phyloP scores from a whole-genome alignment of 2,797 vertebrate species.

The Eospalax fontanierii region DNA sequence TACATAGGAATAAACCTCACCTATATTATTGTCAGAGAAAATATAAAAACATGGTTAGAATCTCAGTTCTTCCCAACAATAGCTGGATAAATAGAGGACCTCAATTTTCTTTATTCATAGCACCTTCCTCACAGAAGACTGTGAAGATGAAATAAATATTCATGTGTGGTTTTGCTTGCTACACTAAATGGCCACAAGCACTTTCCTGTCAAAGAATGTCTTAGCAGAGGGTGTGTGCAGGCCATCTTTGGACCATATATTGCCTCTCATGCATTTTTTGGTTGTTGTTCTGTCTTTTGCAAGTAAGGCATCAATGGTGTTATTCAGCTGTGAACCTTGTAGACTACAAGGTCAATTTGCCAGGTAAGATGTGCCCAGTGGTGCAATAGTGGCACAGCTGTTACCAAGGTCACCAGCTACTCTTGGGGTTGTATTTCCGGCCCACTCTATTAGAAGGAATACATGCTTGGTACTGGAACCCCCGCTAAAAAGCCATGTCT shows the following conservation, averaged over 20 bases:
- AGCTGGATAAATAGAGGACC: not conserved
- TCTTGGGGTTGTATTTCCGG: not conserved
- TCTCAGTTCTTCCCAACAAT: not conserved
- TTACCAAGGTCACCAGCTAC: not conserved
- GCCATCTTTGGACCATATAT: not conserved
- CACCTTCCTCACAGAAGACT: not conserved
- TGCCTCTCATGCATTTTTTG: not conserved
- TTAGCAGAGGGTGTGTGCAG: not conserved
- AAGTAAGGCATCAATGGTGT: not conserved
- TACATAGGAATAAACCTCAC: not conserved
- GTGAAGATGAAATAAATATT: not conserved
- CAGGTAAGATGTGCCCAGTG: not conserved
- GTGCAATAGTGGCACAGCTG: not conserved
- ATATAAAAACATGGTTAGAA: not conserved
- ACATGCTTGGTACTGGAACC: not conserved
- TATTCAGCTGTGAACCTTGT: not conserved
- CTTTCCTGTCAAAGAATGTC: not conserved
- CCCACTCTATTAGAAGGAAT: not conserved
- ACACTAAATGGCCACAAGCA: not conserved
- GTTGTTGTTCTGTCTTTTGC: slow-evolving; percentile 25
- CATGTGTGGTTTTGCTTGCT: not conserved
- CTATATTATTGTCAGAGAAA: not conserved
- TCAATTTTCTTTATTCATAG: slow-evolving; percentile 12
- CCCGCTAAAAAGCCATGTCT: not conserved
- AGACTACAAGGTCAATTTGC: not conserved